These are phyloP conservation scores for Otolemur garnettii DNA, from an alignment of 2,113 vertebrate species.

Conservation along the genomic window DNA sequence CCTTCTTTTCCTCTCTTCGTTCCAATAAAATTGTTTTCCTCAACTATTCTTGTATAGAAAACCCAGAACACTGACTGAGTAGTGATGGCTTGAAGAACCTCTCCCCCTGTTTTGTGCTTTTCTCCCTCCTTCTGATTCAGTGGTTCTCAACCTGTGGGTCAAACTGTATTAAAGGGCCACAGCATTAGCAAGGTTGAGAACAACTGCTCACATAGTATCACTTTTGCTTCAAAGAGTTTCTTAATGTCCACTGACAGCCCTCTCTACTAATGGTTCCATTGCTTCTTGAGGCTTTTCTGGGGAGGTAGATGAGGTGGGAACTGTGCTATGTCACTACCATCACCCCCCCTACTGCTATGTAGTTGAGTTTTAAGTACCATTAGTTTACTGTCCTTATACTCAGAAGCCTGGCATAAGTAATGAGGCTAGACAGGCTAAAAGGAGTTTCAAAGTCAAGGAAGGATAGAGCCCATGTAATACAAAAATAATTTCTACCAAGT, in stretches of 20 bases:
- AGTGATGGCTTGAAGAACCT: neutral
- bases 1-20: neutral
- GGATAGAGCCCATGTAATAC: no score
- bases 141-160: no score
- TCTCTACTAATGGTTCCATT: neutral
- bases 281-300: neutral
- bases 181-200: no score
- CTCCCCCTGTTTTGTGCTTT: neutral
- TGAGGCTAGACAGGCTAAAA: no score
- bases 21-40: neutral
- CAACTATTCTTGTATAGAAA: neutral
- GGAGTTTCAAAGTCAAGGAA: no score
- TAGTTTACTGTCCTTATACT: neutral
- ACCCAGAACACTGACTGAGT: neutral
- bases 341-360: no score
- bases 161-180: no score
- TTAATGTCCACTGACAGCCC: neutral
- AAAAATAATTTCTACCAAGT: no score
- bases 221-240: neutral
- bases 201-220: neutral
- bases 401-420: no score
- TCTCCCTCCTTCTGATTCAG: neutral
- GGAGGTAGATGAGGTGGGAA: neutral
- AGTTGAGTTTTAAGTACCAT: neutral
- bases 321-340: accelerated